Conservation (phyloP, 2,888 invertebrate species). For the Amblyjoppa proteus region DNA sequence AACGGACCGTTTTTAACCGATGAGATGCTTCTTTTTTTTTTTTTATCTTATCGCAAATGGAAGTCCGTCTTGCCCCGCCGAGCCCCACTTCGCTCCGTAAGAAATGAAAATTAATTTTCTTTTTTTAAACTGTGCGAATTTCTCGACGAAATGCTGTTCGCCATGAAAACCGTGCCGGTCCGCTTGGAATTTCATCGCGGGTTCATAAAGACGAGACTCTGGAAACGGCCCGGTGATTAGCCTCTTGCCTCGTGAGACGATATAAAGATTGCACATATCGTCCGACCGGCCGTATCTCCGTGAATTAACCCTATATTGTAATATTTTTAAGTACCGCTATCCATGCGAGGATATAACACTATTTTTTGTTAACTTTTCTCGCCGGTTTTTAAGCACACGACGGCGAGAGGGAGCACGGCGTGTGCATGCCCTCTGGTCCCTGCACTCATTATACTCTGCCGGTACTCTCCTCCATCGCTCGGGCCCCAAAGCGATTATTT, state of each 20-base stretch:
- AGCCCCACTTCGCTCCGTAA: no score
- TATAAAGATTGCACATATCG: conserved; percentile 10
- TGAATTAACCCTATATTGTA: conserved; percentile 5
- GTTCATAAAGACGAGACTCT: no score
- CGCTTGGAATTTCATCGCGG: no score
- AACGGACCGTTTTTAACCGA: no score
- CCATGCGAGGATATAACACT: conserved; percentile 1
- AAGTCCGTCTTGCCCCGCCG: no score
- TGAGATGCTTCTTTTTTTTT: no score
- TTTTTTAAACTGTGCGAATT: no score
- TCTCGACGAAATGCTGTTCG: no score
- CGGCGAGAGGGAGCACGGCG: background rate
- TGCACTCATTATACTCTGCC: background rate
- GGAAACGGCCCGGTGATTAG: no score
- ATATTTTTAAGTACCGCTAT: conserved; percentile 35
- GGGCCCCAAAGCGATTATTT: conserved; percentile 50
- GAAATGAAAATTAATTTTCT: no score
- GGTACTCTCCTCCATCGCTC: conserved; percentile 11
- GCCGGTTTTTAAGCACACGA: background rate
- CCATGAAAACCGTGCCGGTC: no score
- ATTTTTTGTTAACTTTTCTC: conserved; percentile 22
- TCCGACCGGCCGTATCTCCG: background rate
- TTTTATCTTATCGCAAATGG: no score
- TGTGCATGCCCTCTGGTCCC: background rate
- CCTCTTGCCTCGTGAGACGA: background rate